Conservation (phyloP, 2,113 vertebrate genomes). For the Pampusana beccarii region DNA sequence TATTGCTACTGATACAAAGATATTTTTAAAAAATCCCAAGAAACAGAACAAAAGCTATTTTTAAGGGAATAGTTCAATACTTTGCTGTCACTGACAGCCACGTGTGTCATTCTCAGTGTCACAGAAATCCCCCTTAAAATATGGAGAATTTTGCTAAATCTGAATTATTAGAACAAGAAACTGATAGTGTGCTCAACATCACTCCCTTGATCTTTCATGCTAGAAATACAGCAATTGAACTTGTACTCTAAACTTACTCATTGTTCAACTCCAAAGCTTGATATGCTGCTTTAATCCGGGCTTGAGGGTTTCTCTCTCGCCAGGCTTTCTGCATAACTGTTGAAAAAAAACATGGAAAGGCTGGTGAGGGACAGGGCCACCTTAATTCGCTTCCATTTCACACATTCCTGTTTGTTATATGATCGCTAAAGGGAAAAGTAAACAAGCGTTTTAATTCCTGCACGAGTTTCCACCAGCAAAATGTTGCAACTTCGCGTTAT, state of each 20-base stretch:
- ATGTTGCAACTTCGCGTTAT: neutral
- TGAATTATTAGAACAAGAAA: neutral
- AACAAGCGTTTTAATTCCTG: neutral
- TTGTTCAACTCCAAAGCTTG: slow-evolving; percentile 95
- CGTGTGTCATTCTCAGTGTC: neutral
- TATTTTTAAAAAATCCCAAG: neutral
- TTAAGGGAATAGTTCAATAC: neutral
- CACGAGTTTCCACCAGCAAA: neutral
- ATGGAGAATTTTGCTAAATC: neutral
- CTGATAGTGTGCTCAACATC: neutral
- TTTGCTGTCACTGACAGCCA: neutral
- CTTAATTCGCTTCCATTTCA: neutral
- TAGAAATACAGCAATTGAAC: neutral
- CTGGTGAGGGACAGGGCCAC: slow-evolving; percentile 8
- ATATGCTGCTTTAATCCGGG: slow-evolving; percentile 93
- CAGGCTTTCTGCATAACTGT: slow-evolving; percentile 99
- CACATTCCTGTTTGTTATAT: neutral
- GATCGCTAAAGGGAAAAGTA: neutral
- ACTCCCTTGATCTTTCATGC: neutral
- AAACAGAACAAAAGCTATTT: neutral
- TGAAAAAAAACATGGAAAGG: slow-evolving; percentile 28
- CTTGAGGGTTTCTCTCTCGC: slow-evolving; percentile 95
- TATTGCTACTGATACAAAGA: neutral
- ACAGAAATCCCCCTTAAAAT: neutral
- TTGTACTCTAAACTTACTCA: slow-evolving; percentile 84